These are phyloP conservation scores for Argyresthia albistria DNA, from an alignment of 2,888 invertebrate genomes.

Conservation along the genomic window DNA sequence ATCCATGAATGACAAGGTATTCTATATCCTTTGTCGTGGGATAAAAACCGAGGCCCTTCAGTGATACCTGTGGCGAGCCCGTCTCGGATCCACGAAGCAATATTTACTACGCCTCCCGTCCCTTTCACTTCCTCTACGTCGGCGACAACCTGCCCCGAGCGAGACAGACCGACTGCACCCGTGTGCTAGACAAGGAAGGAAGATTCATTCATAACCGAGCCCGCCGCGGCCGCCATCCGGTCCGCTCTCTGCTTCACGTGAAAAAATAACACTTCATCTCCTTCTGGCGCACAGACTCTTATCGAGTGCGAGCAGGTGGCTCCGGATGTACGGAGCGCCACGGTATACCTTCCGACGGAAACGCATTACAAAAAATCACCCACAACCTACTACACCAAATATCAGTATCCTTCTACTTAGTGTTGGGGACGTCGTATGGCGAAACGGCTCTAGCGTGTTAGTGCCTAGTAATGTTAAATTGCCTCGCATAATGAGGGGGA, in stretches of 20 bases:
- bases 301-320: constrained; percentile 66
- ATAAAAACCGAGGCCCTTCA: constrained; percentile 55
- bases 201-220: constrained; percentile 71
- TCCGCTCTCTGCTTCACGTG: constrained; percentile 39
- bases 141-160: constrained; percentile 57
- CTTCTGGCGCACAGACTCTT: constrained; percentile 57
- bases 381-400: not conserved
- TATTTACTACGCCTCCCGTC: constrained; percentile 70
- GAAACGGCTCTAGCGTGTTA: constrained; percentile 20
- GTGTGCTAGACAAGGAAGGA: constrained; percentile 43
- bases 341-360: constrained; percentile 54
- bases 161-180: constrained; percentile 42
- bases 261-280: constrained; percentile 62
- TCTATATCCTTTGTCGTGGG: constrained; percentile 41
- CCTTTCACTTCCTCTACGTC: constrained; percentile 70
- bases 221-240: constrained; percentile 51
- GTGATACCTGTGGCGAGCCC: constrained; percentile 35
- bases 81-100: constrained; percentile 47
- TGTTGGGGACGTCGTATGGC: not conserved
- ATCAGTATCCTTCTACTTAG: not conserved
- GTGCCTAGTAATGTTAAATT: constrained; percentile 23
- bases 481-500: constrained; percentile 39
- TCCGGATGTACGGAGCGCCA: constrained; percentile 54
- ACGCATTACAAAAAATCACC: constrained; percentile 45
- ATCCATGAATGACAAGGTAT: constrained; percentile 54